These are phyloP conservation scores for Notechis scutatus DNA, from an alignment of 2,113 vertebrate genomes.

Conservation along the genomic window DNA sequence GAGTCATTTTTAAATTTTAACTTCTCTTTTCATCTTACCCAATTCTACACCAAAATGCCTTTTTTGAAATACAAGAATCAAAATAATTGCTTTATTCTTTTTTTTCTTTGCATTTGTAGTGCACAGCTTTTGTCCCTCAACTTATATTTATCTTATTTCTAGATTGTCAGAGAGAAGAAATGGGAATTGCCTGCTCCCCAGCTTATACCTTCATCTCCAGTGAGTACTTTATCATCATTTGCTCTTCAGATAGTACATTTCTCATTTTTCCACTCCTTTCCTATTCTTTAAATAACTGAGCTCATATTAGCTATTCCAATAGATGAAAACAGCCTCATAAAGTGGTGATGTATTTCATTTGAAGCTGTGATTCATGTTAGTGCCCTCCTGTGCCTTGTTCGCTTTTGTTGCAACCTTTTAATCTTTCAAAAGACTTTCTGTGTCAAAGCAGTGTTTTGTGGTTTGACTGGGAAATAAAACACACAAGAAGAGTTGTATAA, in stretches of 20 bases:
- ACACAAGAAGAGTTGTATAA: not conserved
- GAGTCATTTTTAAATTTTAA: not conserved
- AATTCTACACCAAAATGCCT: not conserved
- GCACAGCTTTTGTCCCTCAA: not conserved
- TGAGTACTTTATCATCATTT: conserved; percentile 3
- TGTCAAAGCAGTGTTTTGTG: not conserved
- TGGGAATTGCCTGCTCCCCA: not conserved
- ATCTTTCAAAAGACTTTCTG: not conserved
- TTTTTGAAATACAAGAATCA: not conserved
- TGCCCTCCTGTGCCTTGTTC: not conserved
- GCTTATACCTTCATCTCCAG: not conserved
- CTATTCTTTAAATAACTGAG: not conserved
- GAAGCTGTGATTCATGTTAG: not conserved
- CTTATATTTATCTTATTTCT: not conserved
- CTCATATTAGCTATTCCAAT: not conserved
- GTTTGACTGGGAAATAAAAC: not conserved
- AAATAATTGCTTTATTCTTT: not conserved
- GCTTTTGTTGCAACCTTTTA: not conserved
- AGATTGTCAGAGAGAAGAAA: not conserved
- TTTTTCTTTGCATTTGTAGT: not conserved
- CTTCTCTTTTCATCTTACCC: not conserved
- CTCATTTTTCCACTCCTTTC: not conserved
- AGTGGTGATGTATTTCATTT: not conserved
- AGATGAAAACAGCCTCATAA: not conserved
- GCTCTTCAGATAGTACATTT: not conserved